These are phyloP conservation scores for Coleophora deauratella DNA, from an alignment of 2,888 invertebrate genomes.

Conservation along the genomic window DNA sequence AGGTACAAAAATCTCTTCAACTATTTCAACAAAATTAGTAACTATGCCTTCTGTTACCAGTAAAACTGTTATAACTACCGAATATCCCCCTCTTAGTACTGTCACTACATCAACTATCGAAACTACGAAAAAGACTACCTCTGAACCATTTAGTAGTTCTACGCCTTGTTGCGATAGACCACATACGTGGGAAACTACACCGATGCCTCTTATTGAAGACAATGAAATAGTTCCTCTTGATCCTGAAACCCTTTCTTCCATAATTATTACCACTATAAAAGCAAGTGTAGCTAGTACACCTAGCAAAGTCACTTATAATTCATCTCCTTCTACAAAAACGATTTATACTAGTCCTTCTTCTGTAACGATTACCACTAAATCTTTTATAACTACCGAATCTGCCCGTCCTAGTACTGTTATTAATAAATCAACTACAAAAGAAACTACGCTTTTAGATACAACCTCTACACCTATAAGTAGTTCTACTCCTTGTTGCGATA, in stretches of 20 bases:
- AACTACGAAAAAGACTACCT: not conserved
- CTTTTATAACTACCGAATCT: too few species aligned
- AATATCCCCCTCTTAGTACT: too few species aligned
- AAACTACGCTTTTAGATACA: not conserved
- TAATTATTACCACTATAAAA: not conserved
- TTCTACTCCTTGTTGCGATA: not conserved
- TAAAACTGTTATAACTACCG: too few species aligned
- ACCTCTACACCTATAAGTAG: not conserved
- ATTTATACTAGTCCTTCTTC: not conserved
- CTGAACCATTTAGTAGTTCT: too few species aligned
- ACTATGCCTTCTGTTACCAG: too few species aligned
- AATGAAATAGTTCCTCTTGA: not conserved
- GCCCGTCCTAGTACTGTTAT: not conserved
- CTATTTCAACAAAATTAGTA: not conserved
- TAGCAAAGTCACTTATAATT: too few species aligned
- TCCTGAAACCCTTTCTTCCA: too few species aligned
- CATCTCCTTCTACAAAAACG: not conserved
- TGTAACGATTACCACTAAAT: too few species aligned
- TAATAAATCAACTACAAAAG: not conserved
- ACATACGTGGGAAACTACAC: not conserved
- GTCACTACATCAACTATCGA: not conserved
- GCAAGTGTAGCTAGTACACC: not conserved
- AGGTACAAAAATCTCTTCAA: not conserved
- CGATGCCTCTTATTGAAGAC: not conserved
- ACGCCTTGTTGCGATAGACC: not conserved